Conservation (phyloP, 2,888 invertebrate genomes). For the Lycaena phlaeas region DNA sequence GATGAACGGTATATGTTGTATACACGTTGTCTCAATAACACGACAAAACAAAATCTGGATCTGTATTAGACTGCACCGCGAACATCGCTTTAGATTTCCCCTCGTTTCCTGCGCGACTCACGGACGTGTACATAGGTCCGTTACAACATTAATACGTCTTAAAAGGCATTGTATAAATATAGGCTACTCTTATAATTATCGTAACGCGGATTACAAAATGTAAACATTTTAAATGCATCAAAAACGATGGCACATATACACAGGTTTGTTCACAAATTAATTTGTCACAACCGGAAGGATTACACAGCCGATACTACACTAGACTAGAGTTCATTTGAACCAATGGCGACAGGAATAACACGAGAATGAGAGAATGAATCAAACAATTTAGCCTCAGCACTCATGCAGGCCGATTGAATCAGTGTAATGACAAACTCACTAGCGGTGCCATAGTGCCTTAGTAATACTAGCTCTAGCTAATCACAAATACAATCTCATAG, state of each 20-base stretch:
- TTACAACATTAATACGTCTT: not conserved
- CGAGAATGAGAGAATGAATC: no score
- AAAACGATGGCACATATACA: conserved; percentile 9
- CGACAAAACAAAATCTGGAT: no score
- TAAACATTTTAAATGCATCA: conserved; percentile 9
- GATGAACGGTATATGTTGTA: no score
- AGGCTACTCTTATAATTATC: not conserved
- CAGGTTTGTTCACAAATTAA: conserved; percentile 6
- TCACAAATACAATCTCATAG: not conserved
- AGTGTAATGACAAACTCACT: no score
- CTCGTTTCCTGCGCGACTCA: no score
- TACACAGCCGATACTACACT: conserved; percentile 14
- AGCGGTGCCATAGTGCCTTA: no score
- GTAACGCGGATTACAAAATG: conserved; percentile 3
- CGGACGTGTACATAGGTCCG: not conserved
- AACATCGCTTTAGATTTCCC: no score
- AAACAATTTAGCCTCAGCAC: no score
- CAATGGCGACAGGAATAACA: conserved; percentile 3
- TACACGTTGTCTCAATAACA: no score
- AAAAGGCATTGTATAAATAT: not conserved
- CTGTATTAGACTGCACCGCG: no score
- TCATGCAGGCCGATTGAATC: no score
- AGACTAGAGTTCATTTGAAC: conserved; percentile 4
- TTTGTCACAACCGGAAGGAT: conserved; percentile 18
- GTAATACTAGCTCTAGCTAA: no score